Evolutionary conservation across 2,797 vertebrate species (phyloP), one percentile per base, ranked within the genome.

Genomic region (Channa striata): DNA sequence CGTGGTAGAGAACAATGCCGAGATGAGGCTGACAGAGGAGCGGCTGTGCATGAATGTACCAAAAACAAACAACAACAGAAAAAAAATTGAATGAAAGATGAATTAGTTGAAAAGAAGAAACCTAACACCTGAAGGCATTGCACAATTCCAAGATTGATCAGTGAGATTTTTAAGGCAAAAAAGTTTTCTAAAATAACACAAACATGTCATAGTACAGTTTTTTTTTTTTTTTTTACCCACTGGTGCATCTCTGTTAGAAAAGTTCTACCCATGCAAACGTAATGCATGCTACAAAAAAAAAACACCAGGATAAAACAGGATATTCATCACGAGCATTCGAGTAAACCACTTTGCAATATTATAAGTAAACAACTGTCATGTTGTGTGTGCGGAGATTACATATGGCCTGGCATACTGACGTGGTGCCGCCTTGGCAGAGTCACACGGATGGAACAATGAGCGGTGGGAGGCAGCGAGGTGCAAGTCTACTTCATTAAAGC

Each of bases 81-180:
- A 14, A 39, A 77, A 33, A 48, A 25, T 56, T 19, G 23, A 49
- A 46, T 59, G 40, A 74, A n/a, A 62, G 4, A 57, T 63, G 34
- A 82, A 69, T 47, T 17, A 39, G n/a, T 39, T 72, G 54, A 40
- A 40, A 13, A 6, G 14, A 17, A 0, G 17, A 43, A 50, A 67
- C 8, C 19, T 74, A 82, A 81, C 58, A 60, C 81, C 83, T 72
- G 75, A 90, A 93, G 89, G 87, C 92, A 89, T 89, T 80, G 59
- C 82, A 91, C 84, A 87, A 87, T 85, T 90, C 82, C 60, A 80
- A 87, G 73, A 92, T 67, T 72, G 59, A 89, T 85, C 78, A 84
- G 84, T 92, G 82, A 91, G 78, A 86, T 83, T 87, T 85, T 93
- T 93, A 94, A 93, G 91, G 93, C 93, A 89, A 84, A 89, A 82